These are phyloP conservation scores for Tenualosa thibaudeaui DNA, from an alignment of 2,797 vertebrate species.

Conservation along the genomic window DNA sequence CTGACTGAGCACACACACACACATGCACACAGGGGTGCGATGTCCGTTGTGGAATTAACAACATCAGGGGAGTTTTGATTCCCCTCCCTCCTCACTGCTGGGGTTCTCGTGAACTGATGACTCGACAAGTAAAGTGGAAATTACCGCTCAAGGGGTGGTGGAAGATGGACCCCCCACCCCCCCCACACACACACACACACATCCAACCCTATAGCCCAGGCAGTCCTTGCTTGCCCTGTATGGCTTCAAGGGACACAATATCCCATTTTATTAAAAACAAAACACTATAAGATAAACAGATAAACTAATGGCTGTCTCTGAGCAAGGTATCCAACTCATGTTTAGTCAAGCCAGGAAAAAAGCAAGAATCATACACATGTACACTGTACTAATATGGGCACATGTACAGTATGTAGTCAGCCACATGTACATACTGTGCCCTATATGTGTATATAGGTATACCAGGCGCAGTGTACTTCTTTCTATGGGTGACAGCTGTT, in stretches of 20 bases:
- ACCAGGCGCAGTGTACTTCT: too few species aligned
- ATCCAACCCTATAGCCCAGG: too few species aligned
- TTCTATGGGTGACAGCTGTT: not conserved
- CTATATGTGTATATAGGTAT: too few species aligned
- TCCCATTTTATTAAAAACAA: not conserved
- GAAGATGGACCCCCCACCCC: not conserved
- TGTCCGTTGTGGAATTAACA: not conserved
- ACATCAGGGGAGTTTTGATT: not conserved
- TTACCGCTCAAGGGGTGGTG: not conserved
- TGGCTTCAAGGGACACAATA: not conserved
- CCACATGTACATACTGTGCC: too few species aligned
- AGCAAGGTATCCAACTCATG: not conserved
- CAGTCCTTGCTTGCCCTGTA: too few species aligned
- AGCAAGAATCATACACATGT: too few species aligned
- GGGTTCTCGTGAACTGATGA: slow-evolving; percentile 7
- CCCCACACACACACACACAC: too few species aligned
- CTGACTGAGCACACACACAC: not conserved
- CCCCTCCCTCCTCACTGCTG: not conserved
- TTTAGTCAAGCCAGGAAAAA: not conserved
- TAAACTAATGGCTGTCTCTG: too few species aligned
- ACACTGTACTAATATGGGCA: too few species aligned
- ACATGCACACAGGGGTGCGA: not conserved
- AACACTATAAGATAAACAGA: not conserved
- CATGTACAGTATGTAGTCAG: too few species aligned
- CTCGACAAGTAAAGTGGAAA: slow-evolving; percentile 10